These are phyloP conservation scores for rat (Rattus norvegicus) DNA, from an alignment of 2,113 vertebrate species.

Conservation along the genomic window DNA sequence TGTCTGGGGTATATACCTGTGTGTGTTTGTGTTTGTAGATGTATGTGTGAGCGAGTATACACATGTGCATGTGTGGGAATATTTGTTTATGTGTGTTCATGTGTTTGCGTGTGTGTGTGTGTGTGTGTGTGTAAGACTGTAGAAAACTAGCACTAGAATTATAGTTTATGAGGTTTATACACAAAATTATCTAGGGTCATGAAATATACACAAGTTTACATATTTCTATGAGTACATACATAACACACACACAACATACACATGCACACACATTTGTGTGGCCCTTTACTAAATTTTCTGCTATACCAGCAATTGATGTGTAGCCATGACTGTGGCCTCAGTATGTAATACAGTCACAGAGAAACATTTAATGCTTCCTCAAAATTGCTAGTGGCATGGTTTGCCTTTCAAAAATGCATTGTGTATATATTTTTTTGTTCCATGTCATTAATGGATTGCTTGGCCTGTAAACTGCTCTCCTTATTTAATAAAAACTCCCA, in stretches of 20 bases:
- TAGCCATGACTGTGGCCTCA: neutral
- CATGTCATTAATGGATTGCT: constrained; percentile 69
- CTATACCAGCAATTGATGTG: neutral
- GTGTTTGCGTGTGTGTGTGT: neutral
- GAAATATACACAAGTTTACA: neutral
- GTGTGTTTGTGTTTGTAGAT: neutral
- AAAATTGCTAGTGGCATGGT: constrained; percentile 23
- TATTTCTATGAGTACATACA: neutral
- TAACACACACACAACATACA: neutral
- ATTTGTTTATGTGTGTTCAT: neutral
- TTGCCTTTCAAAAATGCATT: constrained; percentile 55
- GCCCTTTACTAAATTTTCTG: neutral
- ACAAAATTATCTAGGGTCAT: neutral
- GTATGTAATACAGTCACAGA: neutral
- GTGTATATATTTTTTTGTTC: constrained; percentile 56
- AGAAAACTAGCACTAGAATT: neutral
- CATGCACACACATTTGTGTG: neutral
- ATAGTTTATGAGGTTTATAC: neutral
- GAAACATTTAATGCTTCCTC: constrained; percentile 6
- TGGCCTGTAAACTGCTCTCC: constrained; percentile 33
- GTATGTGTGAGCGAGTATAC: neutral
- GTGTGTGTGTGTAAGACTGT: neutral
- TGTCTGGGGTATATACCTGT: neutral
- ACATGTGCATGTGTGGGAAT: neutral
- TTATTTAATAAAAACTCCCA: constrained; percentile 58